Evolutionary conservation across 2,888 invertebrate genomes (phyloP), one percentile per base, ranked within the genome.

Genomic region (Lissonota sp.): DNA sequence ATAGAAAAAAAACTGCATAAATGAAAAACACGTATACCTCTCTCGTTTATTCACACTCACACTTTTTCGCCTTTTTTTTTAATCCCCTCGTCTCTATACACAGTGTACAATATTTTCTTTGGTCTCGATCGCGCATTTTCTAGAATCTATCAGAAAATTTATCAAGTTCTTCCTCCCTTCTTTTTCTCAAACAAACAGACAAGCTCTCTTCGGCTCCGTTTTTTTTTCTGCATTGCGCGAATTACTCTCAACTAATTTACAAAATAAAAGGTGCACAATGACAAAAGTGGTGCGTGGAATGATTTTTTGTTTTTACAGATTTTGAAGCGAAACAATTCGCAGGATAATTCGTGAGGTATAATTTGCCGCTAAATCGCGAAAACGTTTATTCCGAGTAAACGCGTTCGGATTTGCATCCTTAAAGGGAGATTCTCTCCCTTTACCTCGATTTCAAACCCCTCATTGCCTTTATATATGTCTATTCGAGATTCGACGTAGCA

Each of bases 21-120:
- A 77, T 80, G 80, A 80, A 80, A 80, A 80, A 73, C 73, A 80
- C 73, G 69, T 73, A 63, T 66, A 58, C 44, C 66, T 58, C 66
- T 26, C 53, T 69, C 77, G 57, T 80, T 80, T 80, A 80, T 80
- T 80, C 80, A 63, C 72, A 69, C 67, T 55, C 79, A 55, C 76
- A 53, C 62, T 42, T 40, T 26, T 14, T 58, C 7, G 46, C 39
- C 44, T 44, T 69, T 69, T 69, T 69, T 42, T 55, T 12, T 39
- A 64, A 39, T 39, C 55, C 39, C 57, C 39, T 66, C 37, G 42
- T 76, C 26, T 71, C 72, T 76, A 71, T 58, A 78, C 64, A 78
- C 62, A 69, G 1, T 12, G 26, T 26, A 26, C 26, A 26, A 64
- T 57, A 62, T 51, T 39, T 12, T 77, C 72, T 76, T 80, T 80